These are phyloP conservation scores for Ascidia mentula DNA, from an alignment of 23 tunicate genomes.

Conservation along the genomic window DNA sequence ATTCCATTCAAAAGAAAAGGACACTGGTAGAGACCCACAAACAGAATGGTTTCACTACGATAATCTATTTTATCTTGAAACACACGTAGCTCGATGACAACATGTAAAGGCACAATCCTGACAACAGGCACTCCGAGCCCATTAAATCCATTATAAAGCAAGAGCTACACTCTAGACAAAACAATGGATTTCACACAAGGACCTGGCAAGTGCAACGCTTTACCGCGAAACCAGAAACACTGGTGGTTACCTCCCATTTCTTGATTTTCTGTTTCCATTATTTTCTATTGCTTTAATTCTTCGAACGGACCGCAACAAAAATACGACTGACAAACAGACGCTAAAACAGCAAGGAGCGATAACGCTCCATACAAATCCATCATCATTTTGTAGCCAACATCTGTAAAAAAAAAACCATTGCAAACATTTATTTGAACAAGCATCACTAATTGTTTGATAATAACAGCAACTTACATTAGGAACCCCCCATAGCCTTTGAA, in stretches of 20 bases:
- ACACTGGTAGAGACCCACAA: background rate
- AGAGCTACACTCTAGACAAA: background rate
- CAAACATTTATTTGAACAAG: background rate
- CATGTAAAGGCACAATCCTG: background rate
- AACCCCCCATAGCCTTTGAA: conserved; percentile 49
- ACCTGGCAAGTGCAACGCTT: background rate
- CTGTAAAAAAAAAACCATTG: conserved; percentile 23
- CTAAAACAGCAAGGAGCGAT: conserved; percentile 59
- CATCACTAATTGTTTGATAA: background rate
- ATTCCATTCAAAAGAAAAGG: background rate
- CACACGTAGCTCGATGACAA: too few relatives aligned
- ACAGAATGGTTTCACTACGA: background rate
- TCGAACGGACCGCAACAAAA: conserved; percentile 31
- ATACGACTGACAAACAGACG: conserved; percentile 31
- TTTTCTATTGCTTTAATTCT: background rate
- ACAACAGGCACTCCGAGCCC: background rate
- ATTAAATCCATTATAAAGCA: conserved; percentile 11
- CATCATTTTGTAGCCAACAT: conserved; percentile 61
- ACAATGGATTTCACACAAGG: background rate
- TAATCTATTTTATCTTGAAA: background rate
- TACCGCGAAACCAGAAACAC: background rate
- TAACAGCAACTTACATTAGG: conserved; percentile 83
- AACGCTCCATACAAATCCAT: conserved; percentile 68
- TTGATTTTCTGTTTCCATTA: background rate
- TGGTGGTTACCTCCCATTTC: background rate